phyloP scores from a whole-genome alignment of 2,113 vertebrate species.

The Hypocryptadius cinnamomeus region DNA sequence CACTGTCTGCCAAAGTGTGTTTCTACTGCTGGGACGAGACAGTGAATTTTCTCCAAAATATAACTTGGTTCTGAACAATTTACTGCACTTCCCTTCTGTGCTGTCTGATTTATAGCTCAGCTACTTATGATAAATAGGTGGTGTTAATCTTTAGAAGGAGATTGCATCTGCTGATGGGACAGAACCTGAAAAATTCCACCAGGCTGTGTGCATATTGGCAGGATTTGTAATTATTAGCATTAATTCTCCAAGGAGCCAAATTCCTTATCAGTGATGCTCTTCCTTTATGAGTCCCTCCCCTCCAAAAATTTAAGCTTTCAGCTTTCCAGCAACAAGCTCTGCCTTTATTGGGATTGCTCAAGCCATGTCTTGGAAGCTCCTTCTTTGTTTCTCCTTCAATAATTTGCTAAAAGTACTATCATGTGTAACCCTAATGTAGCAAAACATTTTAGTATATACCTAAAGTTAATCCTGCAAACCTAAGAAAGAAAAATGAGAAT shows the following conservation, averaged over 20 bases:
- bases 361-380: neutral
- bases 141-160: neutral
- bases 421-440: neutral
- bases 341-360: neutral
- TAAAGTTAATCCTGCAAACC: neutral
- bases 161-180: neutral
- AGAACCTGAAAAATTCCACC: neutral
- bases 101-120: neutral
- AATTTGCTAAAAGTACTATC: neutral
- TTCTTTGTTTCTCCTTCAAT: neutral
- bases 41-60: slow-evolving; percentile 12
- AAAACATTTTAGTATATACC: neutral
- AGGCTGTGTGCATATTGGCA: neutral
- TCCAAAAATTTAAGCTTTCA: neutral
- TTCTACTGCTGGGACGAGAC: neutral
- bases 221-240: neutral
- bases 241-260: neutral
- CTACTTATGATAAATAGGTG: neutral
- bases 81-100: neutral
- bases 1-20: neutral
- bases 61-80: neutral
- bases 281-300: neutral
- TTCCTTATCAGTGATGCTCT: slow-evolving; percentile 31
- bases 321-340: slow-evolving; percentile 7
- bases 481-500: neutral